A percentile compares a stretch with the other conserved stretches of the same genome.
Evolutionary conservation across 2,113 vertebrate genomes (phyloP).

Genomic region (Tragelaphus buxtoni): DNA sequence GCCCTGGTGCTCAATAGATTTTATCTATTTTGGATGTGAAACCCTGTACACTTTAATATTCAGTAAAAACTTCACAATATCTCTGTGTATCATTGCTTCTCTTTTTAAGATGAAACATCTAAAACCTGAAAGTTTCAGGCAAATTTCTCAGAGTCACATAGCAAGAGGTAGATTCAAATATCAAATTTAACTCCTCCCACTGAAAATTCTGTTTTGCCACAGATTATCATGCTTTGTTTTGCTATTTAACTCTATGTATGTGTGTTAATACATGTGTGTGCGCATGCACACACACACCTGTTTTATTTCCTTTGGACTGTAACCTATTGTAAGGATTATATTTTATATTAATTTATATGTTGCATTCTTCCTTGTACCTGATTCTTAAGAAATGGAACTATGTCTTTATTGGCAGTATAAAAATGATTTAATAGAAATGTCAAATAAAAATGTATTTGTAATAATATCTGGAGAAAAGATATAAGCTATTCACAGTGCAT

Average conservation of each 20-base stretch:
- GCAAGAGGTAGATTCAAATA: neutral
- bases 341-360: neutral
- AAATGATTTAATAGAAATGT: constrained; percentile 3
- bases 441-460: constrained; percentile 21
- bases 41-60: too few relatives aligned
- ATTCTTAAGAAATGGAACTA: neutral
- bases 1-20: too few relatives aligned
- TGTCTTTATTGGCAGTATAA: neutral
- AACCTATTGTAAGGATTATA: neutral
- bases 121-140: neutral
- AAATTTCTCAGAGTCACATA: neutral
- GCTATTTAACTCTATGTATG: neutral
- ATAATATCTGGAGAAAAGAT: neutral
- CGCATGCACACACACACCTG: neutral
- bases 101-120: neutral
- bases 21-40: neutral
- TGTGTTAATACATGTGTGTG: neutral
- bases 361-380: neutral
- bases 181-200: neutral
- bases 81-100: neutral
- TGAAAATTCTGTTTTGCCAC: neutral
- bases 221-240: neutral
- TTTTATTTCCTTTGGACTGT: neutral
- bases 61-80: neutral
- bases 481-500: neutral